Evolutionary conservation across 2,113 vertebrate genomes (phyloP), one percentile per base, ranked within the genome.

Genomic region (Tychaedon coryphoeus): DNA sequence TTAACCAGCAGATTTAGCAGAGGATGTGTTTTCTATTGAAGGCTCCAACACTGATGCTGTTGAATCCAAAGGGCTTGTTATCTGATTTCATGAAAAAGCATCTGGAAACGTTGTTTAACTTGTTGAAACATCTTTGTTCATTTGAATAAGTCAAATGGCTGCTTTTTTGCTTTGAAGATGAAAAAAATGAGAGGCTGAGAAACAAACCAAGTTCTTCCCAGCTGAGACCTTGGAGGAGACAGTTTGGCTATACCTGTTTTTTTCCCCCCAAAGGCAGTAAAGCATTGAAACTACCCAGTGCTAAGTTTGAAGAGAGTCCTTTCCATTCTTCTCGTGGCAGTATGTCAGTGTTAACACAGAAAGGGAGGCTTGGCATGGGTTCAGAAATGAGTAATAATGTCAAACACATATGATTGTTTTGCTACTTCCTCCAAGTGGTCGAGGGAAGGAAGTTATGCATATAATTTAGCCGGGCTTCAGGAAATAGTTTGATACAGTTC

Each of bases 401-500:
- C 94, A 96, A 94, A 96, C 75, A 57, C 86, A 77, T 95, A 95
- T 72, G 95, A 97, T 96, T 97, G 94, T 97, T 96, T 93, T 81
- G 94, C 92, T 94, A 31, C 90, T 97, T 97, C 96, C 96, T 96
- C 92, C 3, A 26, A 93, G 92, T 90, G 94, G 93, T 84, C 3
- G 4, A 92, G 80, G 96, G 96, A 96, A 97, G 95, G 96, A 97
- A 97, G 94, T 95, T 94, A 97, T 96, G 95, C 95, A 97, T 97
- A 96, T 97, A 94, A 97, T 96, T 97, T 95, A 95, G 76, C 92
- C 67, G 79, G 90, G 80, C 92, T 95, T 92, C 94, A 95, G 95
- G 95, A 97, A 96, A 96, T 86, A 94, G 93, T 97, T 92, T 96
- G 93, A 86, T 96, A 81, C 40, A 71, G 95, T 86, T 94, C 89